A percentile compares a stretch with the other conserved stretches of the same genome.
Conservation (phyloP, 2,888 invertebrate genomes). For the Perithous albicinctus region DNA sequence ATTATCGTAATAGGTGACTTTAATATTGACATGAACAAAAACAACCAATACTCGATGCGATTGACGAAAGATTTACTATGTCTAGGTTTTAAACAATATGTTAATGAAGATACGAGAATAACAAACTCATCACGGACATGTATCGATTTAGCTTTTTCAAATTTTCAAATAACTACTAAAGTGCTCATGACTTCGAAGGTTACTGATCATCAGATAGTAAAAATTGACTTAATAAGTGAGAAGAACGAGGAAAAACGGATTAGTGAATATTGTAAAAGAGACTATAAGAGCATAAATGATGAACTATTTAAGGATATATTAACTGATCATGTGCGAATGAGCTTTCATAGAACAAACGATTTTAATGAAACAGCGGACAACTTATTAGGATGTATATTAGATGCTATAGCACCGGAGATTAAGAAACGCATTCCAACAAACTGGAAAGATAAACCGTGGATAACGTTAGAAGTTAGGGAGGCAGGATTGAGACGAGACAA, state of each 20-base stretch:
- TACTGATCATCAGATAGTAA: constrained; percentile 34
- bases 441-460: constrained; percentile 52
- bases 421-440: constrained; percentile 21
- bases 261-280: background rate
- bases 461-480: constrained; percentile 23
- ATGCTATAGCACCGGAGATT: constrained; percentile 23
- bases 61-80: constrained; percentile 8
- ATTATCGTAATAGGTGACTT: too few relatives aligned
- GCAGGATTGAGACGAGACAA: constrained; percentile 23
- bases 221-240: background rate
- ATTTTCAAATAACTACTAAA: constrained; percentile 4
- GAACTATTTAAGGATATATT: background rate
- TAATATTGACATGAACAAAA: constrained; percentile 22
- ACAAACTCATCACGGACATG: constrained; percentile 25
- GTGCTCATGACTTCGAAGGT: constrained; percentile 32
- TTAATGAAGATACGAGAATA: constrained; percentile 20
- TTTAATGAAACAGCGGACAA: background rate
- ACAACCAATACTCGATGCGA: constrained; percentile 23
- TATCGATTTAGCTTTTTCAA: constrained; percentile 26
- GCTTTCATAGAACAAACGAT: background rate
- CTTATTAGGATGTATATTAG: constrained; percentile 17
- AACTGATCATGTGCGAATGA: background rate
- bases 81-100: constrained; percentile 37
- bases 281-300: constrained; percentile 9
- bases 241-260: background rate